Evolutionary conservation across 2,113 vertebrate genomes (phyloP).

Genomic region (Chrysochloris asiatica): DNA sequence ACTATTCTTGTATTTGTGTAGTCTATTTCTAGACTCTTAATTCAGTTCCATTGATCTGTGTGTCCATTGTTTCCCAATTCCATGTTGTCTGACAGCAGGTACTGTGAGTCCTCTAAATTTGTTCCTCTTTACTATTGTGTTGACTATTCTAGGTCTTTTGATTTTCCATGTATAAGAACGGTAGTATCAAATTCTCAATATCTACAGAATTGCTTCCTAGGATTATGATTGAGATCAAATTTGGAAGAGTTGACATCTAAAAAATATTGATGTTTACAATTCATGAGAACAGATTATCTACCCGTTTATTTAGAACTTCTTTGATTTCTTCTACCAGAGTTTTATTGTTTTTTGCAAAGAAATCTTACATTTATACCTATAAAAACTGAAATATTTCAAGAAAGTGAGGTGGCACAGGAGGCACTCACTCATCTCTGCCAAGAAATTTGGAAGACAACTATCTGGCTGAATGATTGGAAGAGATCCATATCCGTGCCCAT

Average conservation of each 20-base stretch:
- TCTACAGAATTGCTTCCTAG: neutral
- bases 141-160: neutral
- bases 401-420: too few relatives aligned
- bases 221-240: neutral
- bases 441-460: too few relatives aligned
- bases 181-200: neutral
- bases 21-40: neutral
- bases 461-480: too few relatives aligned
- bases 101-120: neutral
- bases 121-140: neutral
- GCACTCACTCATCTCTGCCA: too few relatives aligned
- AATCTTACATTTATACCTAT: neutral
- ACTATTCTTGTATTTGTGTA: neutral
- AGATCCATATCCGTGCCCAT: too few relatives aligned
- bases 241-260: neutral
- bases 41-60: neutral
- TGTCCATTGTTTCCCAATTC: neutral
- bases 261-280: neutral
- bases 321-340: neutral
- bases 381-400: too few relatives aligned
- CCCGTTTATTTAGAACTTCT: neutral
- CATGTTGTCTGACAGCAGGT: neutral
- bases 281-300: neutral
- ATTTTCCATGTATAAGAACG: neutral
- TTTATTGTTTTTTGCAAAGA: neutral